Base-by-base conservation (phyloP, 2,113 vertebrate genomes). In the Menura novaehollandiae region DNA sequence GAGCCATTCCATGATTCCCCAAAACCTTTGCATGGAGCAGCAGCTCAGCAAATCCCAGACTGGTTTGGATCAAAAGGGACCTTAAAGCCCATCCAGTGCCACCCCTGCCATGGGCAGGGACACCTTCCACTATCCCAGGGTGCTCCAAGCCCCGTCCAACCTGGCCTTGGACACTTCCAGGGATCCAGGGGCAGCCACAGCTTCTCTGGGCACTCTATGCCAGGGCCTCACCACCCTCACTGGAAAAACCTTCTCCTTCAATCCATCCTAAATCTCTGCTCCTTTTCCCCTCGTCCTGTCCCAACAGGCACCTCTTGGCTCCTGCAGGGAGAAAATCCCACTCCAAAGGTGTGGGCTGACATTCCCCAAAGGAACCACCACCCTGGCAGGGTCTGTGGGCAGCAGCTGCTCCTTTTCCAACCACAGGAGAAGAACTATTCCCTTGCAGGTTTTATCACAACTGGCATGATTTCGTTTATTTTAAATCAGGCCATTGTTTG, bases 21-120 rank as follows among this genome's bases (percentile, higher is more conserved):
- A 0, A n/a, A 63, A 21, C 8, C n/a, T 27, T 23, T 1, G 0
- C 9, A 0, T 3, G 3, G 13, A 15, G 1, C 5, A 3, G 59
- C 60, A 21, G 47, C 52, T 78, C 30, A 2, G 55, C 4, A 60
- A 23, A 19, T 39, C 73, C 27, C 56, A 32, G 18, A 13, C 15
- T 56, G 62, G 15, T 19, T 32, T 56, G 63, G 78, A 27, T 4
- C 9, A 17, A n/a, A 15, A 58, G 17, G 52, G 53, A 51, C 66
- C 6, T 30, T 9, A 43, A 51, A n/a, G 2, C 7, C 11, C 17
- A 14, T 2, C 64, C n/a, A 11, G 7, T 33, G 9, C 28, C 78
- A 47, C 8, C 22, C 43, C 30, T 60, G n/a, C 58, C 58, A 24
- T 37, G 58, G 55, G 35, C 35, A 46, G 63, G 33, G 16, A 6